A percentile compares a stretch with the other conserved stretches of the same genome.
These are phyloP conservation scores for Invenusta paracnida DNA, from an alignment of 2,888 invertebrate species.

Conservation along the genomic window DNA sequence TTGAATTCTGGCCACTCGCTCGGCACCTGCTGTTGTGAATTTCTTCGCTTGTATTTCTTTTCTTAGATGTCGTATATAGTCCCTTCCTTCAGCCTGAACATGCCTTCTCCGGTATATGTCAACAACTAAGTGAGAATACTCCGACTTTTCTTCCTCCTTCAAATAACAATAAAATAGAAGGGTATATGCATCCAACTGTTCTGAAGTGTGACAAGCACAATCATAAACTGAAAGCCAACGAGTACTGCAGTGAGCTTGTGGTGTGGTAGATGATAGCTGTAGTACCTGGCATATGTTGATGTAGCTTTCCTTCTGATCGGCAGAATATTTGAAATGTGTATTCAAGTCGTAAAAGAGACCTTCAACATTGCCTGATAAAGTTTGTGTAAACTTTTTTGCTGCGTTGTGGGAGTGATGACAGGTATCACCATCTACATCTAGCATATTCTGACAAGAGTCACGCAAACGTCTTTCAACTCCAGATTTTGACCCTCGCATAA, in stretches of 20 bases:
- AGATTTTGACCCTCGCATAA: slow-evolving; percentile 23
- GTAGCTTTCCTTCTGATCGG: slow-evolving; percentile 19
- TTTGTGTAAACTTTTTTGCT: slow-evolving; percentile 26
- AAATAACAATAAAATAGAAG: background rate
- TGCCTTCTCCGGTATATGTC: slow-evolving; percentile 13
- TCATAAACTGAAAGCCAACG: slow-evolving; percentile 22
- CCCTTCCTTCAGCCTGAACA: slow-evolving; percentile 2
- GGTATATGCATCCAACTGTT: slow-evolving; percentile 6
- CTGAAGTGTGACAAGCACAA: background rate
- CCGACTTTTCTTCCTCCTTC: background rate
- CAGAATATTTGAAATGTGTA: background rate
- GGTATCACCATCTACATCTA: slow-evolving; percentile 14
- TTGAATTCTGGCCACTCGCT: background rate
- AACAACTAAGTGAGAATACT: background rate
- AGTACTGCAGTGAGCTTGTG: background rate
- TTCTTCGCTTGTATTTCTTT: background rate
- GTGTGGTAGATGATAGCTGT: background rate
- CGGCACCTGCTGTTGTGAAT: background rate
- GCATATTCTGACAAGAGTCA: background rate
- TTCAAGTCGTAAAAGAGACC: background rate
- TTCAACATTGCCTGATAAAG: slow-evolving; percentile 11
- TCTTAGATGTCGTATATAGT: background rate
- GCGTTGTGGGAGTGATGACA: slow-evolving; percentile 7
- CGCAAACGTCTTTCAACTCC: background rate
- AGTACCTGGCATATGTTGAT: background rate